Evolutionary conservation across 2,888 invertebrate genomes (phyloP).

Genomic region (Philereme transversata): DNA sequence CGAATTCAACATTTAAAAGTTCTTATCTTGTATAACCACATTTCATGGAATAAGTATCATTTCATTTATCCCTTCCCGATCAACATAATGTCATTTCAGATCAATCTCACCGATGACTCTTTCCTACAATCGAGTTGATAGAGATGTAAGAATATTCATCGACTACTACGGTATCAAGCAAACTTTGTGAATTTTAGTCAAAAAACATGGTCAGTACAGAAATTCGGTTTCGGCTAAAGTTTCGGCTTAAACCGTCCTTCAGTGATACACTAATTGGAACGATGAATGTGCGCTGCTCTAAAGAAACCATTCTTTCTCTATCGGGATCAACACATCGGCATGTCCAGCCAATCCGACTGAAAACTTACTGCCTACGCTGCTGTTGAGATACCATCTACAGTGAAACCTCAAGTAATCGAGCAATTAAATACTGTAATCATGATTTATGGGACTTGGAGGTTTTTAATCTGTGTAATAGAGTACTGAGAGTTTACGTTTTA

Average conservation of each 20-base stretch:
- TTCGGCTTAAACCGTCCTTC: slow-evolving; percentile 1
- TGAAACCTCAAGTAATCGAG: slow-evolving; percentile 22
- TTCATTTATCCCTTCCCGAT: too few species aligned
- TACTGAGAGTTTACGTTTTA: too few species aligned
- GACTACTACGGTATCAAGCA: too few species aligned
- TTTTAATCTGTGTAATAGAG: background rate
- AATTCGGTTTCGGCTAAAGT: slow-evolving; percentile 9
- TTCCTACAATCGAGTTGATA: too few species aligned
- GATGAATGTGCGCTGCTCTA: slow-evolving; percentile 66
- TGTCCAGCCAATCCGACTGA: slow-evolving; percentile 61
- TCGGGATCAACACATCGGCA: slow-evolving; percentile 64
- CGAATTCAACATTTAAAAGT: too few species aligned
- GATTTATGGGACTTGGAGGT: slow-evolving; percentile 9
- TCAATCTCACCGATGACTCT: too few species aligned
- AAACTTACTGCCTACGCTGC: slow-evolving; percentile 49
- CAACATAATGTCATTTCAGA: too few species aligned
- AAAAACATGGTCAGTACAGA: background rate
- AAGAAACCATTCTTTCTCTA: slow-evolving; percentile 70
- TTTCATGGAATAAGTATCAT: too few species aligned
- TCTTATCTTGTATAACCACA: too few species aligned
- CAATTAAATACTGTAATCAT: slow-evolving; percentile 31
- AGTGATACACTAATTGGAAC: slow-evolving; percentile 1
- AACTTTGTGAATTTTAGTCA: too few species aligned
- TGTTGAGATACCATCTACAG: slow-evolving; percentile 57
- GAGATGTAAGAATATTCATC: too few species aligned